Evolutionary conservation across 2,888 invertebrate genomes (phyloP).

Genomic region (Drosophila maculinotata): DNA sequence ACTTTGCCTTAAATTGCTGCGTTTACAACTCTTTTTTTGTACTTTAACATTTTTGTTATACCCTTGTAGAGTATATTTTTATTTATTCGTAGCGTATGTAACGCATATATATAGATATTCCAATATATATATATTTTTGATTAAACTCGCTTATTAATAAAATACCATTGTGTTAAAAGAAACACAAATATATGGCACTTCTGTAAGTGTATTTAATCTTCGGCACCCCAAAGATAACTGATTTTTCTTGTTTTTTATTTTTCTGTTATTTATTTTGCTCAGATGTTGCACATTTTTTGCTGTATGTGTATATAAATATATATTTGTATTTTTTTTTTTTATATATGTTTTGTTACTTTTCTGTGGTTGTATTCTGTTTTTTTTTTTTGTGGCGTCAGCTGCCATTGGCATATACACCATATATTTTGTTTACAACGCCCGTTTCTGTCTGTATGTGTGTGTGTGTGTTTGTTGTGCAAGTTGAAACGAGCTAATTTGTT

Average conservation of each 20-base stretch:
- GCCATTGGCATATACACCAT: slow-evolving; percentile 76
- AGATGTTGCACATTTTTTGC: slow-evolving; percentile 72
- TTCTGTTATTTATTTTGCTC: slow-evolving; percentile 67
- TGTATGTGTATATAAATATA: slow-evolving; percentile 10
- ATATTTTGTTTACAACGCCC: slow-evolving; percentile 63
- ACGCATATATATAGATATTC: too few species aligned
- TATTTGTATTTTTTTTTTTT: neutral
- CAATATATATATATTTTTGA: too few species aligned
- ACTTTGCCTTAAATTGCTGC: slow-evolving; percentile 54
- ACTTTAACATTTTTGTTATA: slow-evolving; percentile 2
- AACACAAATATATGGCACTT: neutral
- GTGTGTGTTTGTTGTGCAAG: slow-evolving; percentile 41
- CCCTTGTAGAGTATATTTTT: neutral
- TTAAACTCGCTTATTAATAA: too few species aligned
- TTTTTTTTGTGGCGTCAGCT: slow-evolving; percentile 66
- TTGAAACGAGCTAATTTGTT: slow-evolving; percentile 79
- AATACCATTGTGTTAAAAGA: too few species aligned
- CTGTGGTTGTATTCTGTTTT: slow-evolving; percentile 51
- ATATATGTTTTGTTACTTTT: slow-evolving; percentile 32
- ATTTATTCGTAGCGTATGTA: neutral
- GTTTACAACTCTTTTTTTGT: slow-evolving; percentile 45
- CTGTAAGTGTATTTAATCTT: neutral
- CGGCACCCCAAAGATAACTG: neutral
- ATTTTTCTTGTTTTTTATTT: slow-evolving; percentile 5
- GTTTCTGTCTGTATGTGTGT: slow-evolving; percentile 14